A percentile compares a stretch with the other conserved stretches of the same genome.
These are phyloP conservation scores for Manduca sexta DNA, from an alignment of 1,140 invertebrate genomes.

Conservation along the genomic window DNA sequence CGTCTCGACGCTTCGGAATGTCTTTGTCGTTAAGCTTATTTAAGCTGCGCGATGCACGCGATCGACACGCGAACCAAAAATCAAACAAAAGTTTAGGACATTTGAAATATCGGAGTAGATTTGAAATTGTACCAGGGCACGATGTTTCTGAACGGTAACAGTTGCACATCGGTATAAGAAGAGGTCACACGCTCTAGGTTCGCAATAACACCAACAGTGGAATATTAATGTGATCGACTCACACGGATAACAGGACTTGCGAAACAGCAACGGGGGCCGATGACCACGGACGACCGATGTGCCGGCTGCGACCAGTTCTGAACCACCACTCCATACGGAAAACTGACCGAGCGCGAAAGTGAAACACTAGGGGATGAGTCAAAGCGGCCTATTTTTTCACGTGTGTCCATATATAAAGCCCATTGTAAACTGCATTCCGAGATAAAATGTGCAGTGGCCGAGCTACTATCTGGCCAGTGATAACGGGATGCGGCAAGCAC, in stretches of 20 bases:
- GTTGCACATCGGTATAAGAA: conserved; percentile 9
- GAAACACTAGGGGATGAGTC: conserved; percentile 15
- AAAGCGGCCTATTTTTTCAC: conserved; percentile 29
- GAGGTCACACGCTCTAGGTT: conserved; percentile 42
- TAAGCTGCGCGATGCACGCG: neutral
- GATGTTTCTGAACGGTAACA: conserved; percentile 1
- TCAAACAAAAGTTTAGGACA: neutral
- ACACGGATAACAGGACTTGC: conserved; percentile 64
- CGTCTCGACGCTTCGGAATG: conserved; percentile 50
- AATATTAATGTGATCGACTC: conserved; percentile 63
- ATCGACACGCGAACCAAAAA: no score
- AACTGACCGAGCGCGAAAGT: conserved; percentile 11
- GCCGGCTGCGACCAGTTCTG: conserved; percentile 22
- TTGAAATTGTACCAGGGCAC: neutral
- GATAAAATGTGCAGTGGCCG: conserved; percentile 54
- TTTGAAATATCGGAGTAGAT: neutral
- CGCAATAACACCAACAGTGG: conserved; percentile 46
- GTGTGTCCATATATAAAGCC: conserved; percentile 35
- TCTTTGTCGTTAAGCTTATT: conserved; percentile 45
- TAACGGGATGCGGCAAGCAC: conserved; percentile 46
- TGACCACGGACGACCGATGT: conserved; percentile 45
- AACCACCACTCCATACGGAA: conserved; percentile 25
- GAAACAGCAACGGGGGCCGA: conserved; percentile 59
- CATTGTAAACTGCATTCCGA: conserved; percentile 50
- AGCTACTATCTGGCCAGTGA: conserved; percentile 49